These are phyloP conservation scores for Pteria penguin DNA, from an alignment of 2,888 invertebrate genomes.

Conservation along the genomic window DNA sequence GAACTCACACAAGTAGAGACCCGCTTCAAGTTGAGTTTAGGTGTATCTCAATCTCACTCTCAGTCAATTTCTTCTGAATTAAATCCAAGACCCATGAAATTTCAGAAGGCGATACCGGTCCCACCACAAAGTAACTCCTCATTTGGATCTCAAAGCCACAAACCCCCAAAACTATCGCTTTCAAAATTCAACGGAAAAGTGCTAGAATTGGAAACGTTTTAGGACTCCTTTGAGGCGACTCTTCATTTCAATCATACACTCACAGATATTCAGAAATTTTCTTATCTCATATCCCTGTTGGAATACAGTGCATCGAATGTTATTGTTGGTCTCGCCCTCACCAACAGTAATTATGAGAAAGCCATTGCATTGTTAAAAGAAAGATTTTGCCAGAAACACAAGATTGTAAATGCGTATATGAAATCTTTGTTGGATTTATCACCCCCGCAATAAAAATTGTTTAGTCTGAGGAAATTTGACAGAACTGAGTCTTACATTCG, in stretches of 20 bases:
- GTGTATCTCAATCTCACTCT: background rate
- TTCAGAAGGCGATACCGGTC: background rate
- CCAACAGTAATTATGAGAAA: conserved; percentile 1
- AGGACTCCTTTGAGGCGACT: conserved; percentile 4
- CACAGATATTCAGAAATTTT: conserved; percentile 1
- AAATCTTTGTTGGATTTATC: conserved; percentile 5
- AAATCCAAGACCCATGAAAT: background rate
- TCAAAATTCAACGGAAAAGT: conserved; percentile 2
- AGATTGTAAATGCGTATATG: background rate
- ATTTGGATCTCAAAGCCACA: conserved; percentile 3
- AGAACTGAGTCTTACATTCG: background rate
- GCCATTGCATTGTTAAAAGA: conserved; percentile 1
- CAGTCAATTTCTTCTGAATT: background rate
- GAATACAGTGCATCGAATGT: background rate
- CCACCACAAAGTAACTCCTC: background rate
- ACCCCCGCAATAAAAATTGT: background rate
- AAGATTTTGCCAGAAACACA: conserved; percentile 3
- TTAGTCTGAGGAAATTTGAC: too few relatives aligned
- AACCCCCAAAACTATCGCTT: background rate
- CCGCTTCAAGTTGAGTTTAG: too few relatives aligned
- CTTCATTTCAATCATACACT: too few relatives aligned
- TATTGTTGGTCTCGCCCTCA: background rate
- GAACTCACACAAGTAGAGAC: too few relatives aligned
- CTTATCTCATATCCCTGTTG: conserved; percentile 3
- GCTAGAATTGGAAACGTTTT: conserved; percentile 1